Base-by-base conservation (phyloP, 2,888 invertebrate species). In the Diploptera punctata region DNA sequence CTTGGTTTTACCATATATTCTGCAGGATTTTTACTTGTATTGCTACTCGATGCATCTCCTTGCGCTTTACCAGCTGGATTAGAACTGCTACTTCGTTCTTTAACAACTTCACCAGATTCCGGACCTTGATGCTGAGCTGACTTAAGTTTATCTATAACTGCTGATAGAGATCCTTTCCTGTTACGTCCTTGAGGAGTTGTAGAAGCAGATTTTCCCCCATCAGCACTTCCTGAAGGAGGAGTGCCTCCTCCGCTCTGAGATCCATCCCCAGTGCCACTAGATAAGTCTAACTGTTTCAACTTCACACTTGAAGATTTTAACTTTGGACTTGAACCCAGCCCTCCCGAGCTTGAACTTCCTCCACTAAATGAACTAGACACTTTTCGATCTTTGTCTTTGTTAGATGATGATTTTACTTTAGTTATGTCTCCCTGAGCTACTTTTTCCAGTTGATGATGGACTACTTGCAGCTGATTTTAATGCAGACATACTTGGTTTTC, bases 1-100 rank as follows among this genome's bases (percentile, higher is more conserved):
- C 94, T 94, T 19, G 93, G 92, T 80, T 95, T 96, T 0, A 96
- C 93, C 91, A 94, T 94, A 79, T 95, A 95, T 79, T 94, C 94
- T 0, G 82, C 82, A 31, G 92, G 91, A 80, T 91, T 91, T 83
- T 92, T 92, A 73, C 83, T 73, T 67, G 73, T 86, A 49, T 85
- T 44, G n/a, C 71, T 72, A 4, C 60, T 71, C 16, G 70, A 49
- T 13, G 47, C 47, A 60, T 83, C 82, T 19, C 75, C 77, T 0
- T 80, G 76, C 71, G 82, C 82, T 43, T 77, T 80, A 26, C 81
- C 80, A n/a, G 68, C 68, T 10, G 21, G 81, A 79, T 54, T 82
- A 81, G 21, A 77, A 31, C 73, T 70, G 62, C 71, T 31, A 68
- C 72, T 69, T 54, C 74, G 69, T 29, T 73, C 73, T 70, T 74